phyloP scores from a whole-genome alignment of 2,797 vertebrate genomes.

The Eospalax fontanierii region DNA sequence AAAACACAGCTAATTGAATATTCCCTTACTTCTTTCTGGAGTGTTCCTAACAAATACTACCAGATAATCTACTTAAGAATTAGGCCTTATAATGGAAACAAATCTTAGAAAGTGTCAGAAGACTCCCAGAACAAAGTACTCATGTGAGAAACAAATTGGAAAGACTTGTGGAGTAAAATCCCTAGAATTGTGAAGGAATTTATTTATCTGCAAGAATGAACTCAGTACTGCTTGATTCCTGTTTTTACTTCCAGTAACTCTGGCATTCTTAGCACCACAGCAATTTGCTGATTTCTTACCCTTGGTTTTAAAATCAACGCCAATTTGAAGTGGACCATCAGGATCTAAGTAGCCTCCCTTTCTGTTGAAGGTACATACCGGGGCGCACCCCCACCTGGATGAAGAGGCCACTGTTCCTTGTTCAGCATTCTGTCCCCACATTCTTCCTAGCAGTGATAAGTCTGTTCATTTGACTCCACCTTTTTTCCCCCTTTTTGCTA shows the following conservation, averaged over 20 bases:
- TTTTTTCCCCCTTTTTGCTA: background rate
- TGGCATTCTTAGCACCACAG: background rate
- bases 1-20: background rate
- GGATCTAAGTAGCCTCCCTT: background rate
- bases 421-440: background rate
- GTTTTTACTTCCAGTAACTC: background rate
- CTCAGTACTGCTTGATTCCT: background rate
- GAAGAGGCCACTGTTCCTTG: background rate
- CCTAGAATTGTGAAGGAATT: background rate
- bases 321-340: background rate
- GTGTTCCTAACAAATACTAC: background rate
- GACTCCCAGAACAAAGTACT: background rate
- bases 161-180: background rate
- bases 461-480: background rate
- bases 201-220: background rate
- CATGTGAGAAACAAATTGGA: background rate
- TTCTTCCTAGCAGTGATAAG: background rate
- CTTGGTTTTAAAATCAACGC: background rate
- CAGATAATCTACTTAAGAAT: background rate
- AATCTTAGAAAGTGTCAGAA: conserved; percentile 1
- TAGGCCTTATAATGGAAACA: background rate
- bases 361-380: background rate
- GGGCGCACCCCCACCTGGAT: background rate
- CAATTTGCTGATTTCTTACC: background rate
- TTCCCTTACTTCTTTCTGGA: background rate